A percentile compares a stretch with the other conserved stretches of the same genome.
Evolutionary conservation across 2,113 vertebrate genomes (phyloP).

Genomic region (Lepidothrix coronata): DNA sequence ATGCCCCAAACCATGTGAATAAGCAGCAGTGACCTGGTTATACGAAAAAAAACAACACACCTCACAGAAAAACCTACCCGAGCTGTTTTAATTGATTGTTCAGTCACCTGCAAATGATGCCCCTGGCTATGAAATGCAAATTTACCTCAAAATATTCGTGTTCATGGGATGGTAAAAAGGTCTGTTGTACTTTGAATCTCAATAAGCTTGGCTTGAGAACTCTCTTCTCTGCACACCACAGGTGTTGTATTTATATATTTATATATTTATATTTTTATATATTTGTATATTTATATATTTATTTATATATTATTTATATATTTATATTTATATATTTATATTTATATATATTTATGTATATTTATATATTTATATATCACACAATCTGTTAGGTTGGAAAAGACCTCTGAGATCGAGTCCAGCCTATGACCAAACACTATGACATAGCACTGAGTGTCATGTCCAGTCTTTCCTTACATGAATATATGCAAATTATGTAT

Average conservation of each 20-base stretch:
- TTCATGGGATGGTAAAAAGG: background rate
- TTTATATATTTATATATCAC: background rate
- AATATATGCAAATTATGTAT: background rate
- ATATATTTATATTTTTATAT: too few species aligned
- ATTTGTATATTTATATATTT: too few species aligned
- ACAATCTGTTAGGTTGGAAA: background rate
- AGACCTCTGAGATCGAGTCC: background rate
- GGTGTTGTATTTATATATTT: background rate
- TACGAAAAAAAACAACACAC: background rate
- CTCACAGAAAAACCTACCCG: background rate
- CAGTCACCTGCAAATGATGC: slow-evolving; percentile 53
- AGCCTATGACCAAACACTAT: background rate
- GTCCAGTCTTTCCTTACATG: background rate
- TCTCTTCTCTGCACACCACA: background rate
- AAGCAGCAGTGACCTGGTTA: background rate
- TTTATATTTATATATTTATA: too few species aligned
- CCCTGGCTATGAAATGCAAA: slow-evolving; percentile 29
- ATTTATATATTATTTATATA: too few species aligned
- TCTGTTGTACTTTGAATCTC: background rate
- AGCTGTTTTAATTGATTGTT: slow-evolving; percentile 53
- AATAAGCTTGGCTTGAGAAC: background rate
- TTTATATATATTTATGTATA: too few species aligned
- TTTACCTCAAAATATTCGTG: background rate
- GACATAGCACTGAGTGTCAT: background rate
- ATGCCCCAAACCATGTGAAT: background rate